phyloP scores from a whole-genome alignment of 2,797 vertebrate species.

The Rhinogobio ventralis region DNA sequence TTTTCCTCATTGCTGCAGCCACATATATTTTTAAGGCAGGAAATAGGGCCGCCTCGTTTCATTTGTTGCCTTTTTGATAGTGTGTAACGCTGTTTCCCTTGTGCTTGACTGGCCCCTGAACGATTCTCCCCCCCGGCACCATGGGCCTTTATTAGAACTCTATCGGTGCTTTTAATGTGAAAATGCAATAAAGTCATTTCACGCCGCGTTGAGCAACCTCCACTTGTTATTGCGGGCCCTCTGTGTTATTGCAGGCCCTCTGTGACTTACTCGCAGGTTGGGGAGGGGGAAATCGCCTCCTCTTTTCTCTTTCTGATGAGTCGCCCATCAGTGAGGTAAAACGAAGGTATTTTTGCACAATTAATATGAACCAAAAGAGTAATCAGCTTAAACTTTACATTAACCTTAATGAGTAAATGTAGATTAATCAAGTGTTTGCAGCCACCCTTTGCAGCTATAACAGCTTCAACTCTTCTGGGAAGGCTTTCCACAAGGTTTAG shows the following conservation, averaged over 20 bases:
- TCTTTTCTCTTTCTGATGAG: constrained; percentile 47
- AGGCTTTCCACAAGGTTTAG: too few species aligned
- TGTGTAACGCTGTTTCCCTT: constrained; percentile 55
- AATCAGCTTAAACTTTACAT: constrained; percentile 33
- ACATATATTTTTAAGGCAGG: constrained; percentile 46
- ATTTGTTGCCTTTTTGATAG: constrained; percentile 70
- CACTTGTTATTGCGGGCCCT: constrained; percentile 71
- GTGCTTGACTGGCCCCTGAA: constrained; percentile 73
- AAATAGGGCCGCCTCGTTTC: constrained; percentile 65
- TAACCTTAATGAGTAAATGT: background rate
- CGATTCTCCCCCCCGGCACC: constrained; percentile 72
- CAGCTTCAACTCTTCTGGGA: too few species aligned
- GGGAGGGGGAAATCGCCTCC: constrained; percentile 54
- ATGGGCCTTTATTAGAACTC: constrained; percentile 80
- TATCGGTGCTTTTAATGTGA: constrained; percentile 82
- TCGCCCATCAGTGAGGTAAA: constrained; percentile 43
- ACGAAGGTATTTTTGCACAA: constrained; percentile 14
- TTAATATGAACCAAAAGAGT: constrained; percentile 34
- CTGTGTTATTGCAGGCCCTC: constrained; percentile 74
- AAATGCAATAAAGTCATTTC: constrained; percentile 85
- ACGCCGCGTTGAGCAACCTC: constrained; percentile 82
- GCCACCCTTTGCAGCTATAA: too few species aligned
- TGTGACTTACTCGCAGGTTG: constrained; percentile 65
- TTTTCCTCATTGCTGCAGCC: constrained; percentile 16
- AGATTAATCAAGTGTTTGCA: background rate